Evolutionary conservation across 1,140 invertebrate genomes (phyloP), one percentile per base, ranked within the genome.

Genomic region (Lasioglossum albipes): DNA sequence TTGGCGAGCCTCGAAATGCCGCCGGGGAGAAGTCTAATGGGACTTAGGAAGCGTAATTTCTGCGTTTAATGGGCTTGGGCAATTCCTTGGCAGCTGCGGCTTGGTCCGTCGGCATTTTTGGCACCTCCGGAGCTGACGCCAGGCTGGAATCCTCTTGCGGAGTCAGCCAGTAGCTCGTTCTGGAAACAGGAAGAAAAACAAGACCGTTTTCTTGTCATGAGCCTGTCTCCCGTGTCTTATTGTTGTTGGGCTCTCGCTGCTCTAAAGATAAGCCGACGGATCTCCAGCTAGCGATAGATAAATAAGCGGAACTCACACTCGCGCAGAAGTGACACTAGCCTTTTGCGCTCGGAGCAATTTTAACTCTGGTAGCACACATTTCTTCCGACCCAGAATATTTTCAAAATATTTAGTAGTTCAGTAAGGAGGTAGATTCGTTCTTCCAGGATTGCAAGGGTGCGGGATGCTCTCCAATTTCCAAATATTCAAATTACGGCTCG

Each of bases 21-120:
- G 18, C 5, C 57, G n/a, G 6, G 57, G 57, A 2, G 36, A 36
- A 7, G 13, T n/a, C 57, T 59, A 59, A 45, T 27, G 36, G 69
- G 27, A 22, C 36, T 81, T 64, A 84, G 66, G 73, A 74, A 64
- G 59, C 65, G 27, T 65, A 49, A 69, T 62, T 79, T 36, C 61
- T 59, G 31, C n/a, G 62, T 68, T 82, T 82, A 66, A 88, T 81
- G 31, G 90, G 90, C 81, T 83, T 90, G 20, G 90, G 89, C 67
- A 90, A 67, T 87, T 91, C 87, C 10, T 83, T 81, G 62, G 83
- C 52, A 31, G 81, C 64, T 10, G 22, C 41, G 13, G 69, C 72
- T 75, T 84, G 64, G 41, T 89, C 77, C 18, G 80, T 85, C 54
- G 52, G 67, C 22, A 91, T n/a, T 64, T 69, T 81, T 62, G 88